These are phyloP conservation scores for Actenoides hombroni DNA, from an alignment of 2,113 vertebrate genomes.

Conservation along the genomic window DNA sequence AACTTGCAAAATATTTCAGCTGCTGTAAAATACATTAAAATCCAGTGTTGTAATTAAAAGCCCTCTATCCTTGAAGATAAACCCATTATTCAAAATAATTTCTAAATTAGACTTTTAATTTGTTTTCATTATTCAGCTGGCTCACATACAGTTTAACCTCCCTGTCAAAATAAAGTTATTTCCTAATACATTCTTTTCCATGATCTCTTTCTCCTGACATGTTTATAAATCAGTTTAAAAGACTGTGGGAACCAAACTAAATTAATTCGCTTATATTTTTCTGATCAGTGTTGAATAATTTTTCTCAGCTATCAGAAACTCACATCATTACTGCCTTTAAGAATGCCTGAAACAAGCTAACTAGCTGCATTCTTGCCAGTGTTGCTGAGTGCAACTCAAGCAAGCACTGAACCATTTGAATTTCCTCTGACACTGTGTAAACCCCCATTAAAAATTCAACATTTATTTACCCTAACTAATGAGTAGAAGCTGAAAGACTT, in stretches of 20 bases:
- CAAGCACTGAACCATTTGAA: constrained; percentile 25
- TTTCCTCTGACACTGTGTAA: constrained; percentile 9
- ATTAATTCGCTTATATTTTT: constrained; percentile 63
- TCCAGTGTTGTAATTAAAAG: constrained; percentile 10
- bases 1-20: constrained; percentile 9
- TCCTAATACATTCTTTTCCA: constrained; percentile 49
- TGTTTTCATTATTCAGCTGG: constrained; percentile 70
- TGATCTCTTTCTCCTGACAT: constrained; percentile 37
- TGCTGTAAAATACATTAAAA: not conserved
- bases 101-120: constrained; percentile 65
- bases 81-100: constrained; percentile 67
- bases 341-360: constrained; percentile 23
- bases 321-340: constrained; percentile 36
- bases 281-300: constrained; percentile 39
- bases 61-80: constrained; percentile 41
- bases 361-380: constrained; percentile 1
- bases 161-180: constrained; percentile 61
- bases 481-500: constrained; percentile 19
- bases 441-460: constrained; percentile 7
- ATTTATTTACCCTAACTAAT: constrained; percentile 22
- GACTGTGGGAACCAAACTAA: constrained; percentile 16
- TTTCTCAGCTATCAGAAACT: constrained; percentile 22
- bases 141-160: constrained; percentile 44
- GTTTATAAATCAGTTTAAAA: constrained; percentile 70
- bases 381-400: not conserved